phyloP scores from a whole-genome alignment of 2,797 vertebrate genomes.

The Bradypus variegatus region DNA sequence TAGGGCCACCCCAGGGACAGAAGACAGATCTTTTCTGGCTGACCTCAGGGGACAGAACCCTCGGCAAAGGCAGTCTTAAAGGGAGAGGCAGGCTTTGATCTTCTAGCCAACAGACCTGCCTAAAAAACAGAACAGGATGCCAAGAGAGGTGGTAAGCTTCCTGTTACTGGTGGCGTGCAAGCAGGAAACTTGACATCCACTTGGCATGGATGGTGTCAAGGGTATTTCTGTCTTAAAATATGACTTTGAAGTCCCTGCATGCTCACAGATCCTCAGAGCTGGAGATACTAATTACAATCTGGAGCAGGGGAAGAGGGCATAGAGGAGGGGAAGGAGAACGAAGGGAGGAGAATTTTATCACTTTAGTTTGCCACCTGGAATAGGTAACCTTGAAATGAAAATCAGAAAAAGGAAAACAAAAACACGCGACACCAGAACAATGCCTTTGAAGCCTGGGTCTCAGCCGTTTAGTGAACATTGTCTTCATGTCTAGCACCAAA shows the following conservation, averaged over 20 bases:
- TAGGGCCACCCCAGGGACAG: neutral
- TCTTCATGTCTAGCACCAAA: neutral
- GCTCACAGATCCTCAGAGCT: neutral
- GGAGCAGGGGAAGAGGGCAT: neutral
- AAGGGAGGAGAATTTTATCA: neutral
- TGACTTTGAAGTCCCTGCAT: neutral
- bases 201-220: neutral
- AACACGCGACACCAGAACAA: neutral
- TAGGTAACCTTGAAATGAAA: constrained; percentile 19
- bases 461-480: neutral
- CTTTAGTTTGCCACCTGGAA: neutral
- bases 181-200: neutral
- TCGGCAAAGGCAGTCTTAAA: neutral
- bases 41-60: neutral
- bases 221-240: neutral
- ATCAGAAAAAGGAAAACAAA: constrained; percentile 21
- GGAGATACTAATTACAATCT: neutral
- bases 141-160: neutral
- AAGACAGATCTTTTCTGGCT: neutral
- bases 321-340: neutral
- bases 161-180: neutral
- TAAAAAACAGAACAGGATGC: neutral
- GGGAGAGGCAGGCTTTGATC: neutral
- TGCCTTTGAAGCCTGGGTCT: neutral
- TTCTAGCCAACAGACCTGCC: neutral